Percentiles rank a stretch among this genome's conserved stretches.
Evolutionary conservation across 2,113 vertebrate genomes (phyloP).

Genomic region (Heptranchias perlo): DNA sequence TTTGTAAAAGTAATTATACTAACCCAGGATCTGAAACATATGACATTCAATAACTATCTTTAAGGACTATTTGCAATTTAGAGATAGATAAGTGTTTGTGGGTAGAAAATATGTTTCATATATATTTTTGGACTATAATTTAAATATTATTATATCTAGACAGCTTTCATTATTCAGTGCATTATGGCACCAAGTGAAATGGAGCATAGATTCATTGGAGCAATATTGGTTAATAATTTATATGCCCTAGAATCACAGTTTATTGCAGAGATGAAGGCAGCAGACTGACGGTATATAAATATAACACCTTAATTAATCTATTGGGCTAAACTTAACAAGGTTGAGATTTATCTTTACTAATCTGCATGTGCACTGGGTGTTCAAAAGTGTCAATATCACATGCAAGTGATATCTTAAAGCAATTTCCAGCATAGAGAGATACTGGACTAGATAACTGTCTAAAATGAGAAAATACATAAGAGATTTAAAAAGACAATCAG

Average conservation of each 20-base stretch:
- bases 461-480: not conserved
- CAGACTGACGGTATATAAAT: not conserved
- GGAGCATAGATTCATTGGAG: not conserved
- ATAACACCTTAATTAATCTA: not conserved
- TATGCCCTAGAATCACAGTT: not conserved
- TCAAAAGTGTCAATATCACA: not conserved
- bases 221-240: not conserved
- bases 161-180: not conserved
- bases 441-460: no score
- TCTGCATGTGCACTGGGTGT: not conserved
- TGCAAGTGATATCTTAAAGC: not conserved
- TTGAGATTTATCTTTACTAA: not conserved
- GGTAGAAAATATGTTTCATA: not conserved
- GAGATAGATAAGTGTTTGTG: not conserved
- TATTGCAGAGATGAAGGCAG: not conserved
- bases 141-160: not conserved
- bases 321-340: not conserved
- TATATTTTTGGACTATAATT: not conserved
- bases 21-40: not conserved
- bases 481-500: not conserved
- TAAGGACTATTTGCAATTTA: not conserved
- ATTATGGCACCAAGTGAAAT: not conserved
- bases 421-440: no score
- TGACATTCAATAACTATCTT: not conserved
- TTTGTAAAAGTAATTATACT: not conserved